Conservation (phyloP, 2,888 invertebrate genomes). For the Leptinotarsa tumamoca region DNA sequence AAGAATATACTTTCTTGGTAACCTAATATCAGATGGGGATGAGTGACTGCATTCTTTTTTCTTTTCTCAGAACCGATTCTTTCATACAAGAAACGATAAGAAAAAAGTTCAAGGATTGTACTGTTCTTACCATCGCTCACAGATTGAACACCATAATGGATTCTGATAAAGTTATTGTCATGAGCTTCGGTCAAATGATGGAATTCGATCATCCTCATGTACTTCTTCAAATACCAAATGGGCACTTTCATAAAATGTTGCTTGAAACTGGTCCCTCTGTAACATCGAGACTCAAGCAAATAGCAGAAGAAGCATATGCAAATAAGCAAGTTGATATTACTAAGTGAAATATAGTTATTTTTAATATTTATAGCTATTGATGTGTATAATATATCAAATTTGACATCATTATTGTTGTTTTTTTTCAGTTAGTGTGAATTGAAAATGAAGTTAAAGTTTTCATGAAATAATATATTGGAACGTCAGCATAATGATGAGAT, state of each 20-base stretch:
- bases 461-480: no score
- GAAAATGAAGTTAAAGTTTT: no score
- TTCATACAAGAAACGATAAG: slow-evolving; percentile 88
- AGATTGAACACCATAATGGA: slow-evolving; percentile 70
- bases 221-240: slow-evolving; percentile 71
- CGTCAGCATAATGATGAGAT: no score
- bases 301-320: not conserved
- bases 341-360: not conserved
- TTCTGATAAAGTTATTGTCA: slow-evolving; percentile 87
- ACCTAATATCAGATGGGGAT: not conserved
- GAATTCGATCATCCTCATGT: slow-evolving; percentile 83
- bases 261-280: slow-evolving; percentile 65
- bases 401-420: not conserved
- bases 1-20: not conserved
- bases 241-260: slow-evolving; percentile 76
- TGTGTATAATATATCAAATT: not conserved
- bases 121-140: slow-evolving; percentile 92
- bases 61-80: slow-evolving; percentile 74
- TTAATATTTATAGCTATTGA: not conserved
- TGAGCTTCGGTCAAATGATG: slow-evolving; percentile 84
- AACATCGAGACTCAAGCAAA: not conserved
- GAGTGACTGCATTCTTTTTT: no score
- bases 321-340: not conserved
- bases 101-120: slow-evolving; percentile 83
- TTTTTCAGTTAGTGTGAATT: not conserved